Evolutionary conservation across 1,140 invertebrate species (phyloP), one percentile per base, ranked within the genome.

Genomic region (Sycophila sp.): DNA sequence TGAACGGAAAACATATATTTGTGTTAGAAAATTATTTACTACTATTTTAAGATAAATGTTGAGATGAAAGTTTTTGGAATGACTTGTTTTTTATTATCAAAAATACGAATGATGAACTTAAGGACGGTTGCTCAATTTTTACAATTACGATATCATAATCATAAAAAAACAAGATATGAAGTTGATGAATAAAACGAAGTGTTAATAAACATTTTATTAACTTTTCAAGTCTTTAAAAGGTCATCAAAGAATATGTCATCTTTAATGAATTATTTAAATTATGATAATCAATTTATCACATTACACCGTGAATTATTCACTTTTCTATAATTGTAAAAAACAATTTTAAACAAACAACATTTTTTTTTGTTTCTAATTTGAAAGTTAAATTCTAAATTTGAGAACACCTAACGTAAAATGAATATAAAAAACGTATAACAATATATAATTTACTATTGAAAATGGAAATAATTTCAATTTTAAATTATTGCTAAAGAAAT

Each of bases 381-480:
- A 22, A 7, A 65, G 15, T 53, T 65, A 55, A 65, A 2, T 17
- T 42, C 13, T 32, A n/a, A 1, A 56, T 68, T 45, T 2, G 59
- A 68, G 49, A 26, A 47, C 28, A 68, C 59, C 59, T 4, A 59
- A 68, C 22, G 22, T 26, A 49, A 49, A 19, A 36, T 38, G 30
- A n/a, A n/a, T n/a, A n/a, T 68, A 49, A 49, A 36, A 47, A 65
- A 68, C 24, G 6, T 68, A 36, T 59, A 47, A 59, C 42, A 66
- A 40, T 34, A 2, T 56, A 47, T 34, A 22, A 53, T 32, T 36
- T 40, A 62, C 13, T 28, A 38, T 51, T n/a, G 45, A 19, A 42
- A 55, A 69, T 69, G 62, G 19, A 55, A 24, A 69, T 55, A 32
- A 60, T 3, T 69, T 63, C 26, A 32, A 62, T 60, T 28, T 34